These are phyloP conservation scores for Pseudochirops corinnae DNA, from an alignment of 2,797 vertebrate genomes.

Conservation along the genomic window DNA sequence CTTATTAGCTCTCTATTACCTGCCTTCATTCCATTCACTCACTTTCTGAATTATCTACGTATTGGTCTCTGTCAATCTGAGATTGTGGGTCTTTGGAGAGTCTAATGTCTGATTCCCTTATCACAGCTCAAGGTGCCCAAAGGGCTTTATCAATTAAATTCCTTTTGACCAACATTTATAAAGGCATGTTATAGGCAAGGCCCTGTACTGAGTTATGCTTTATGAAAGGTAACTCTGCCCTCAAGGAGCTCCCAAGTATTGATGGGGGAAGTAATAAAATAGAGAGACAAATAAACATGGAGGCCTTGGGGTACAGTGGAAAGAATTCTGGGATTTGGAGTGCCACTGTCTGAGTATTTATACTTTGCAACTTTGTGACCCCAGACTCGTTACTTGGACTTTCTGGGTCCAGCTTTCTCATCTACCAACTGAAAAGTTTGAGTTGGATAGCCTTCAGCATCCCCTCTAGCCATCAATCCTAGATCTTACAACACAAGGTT, in stretches of 20 bases:
- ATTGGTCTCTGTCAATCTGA: not conserved
- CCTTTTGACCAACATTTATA: not conserved
- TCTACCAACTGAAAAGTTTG: not conserved
- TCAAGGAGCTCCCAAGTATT: not conserved
- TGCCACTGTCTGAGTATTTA: not conserved
- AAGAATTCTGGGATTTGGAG: not conserved
- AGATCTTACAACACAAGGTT: not conserved
- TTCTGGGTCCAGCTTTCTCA: not conserved
- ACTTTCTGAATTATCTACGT: conserved; percentile 28
- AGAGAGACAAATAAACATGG: not conserved
- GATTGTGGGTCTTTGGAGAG: not conserved
- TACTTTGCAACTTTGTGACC: not conserved
- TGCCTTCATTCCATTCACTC: conserved; percentile 41
- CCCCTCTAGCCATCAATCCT: not conserved
- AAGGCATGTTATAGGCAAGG: no score
- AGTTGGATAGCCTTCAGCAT: not conserved
- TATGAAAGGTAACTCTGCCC: not conserved
- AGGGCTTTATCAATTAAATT: not conserved
- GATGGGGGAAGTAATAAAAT: not conserved
- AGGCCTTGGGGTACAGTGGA: not conserved
- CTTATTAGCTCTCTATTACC: conserved; percentile 71
- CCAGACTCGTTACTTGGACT: not conserved
- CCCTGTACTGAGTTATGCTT: not conserved
- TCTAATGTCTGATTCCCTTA: not conserved
- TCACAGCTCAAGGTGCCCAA: not conserved